Evolutionary conservation across 2,797 vertebrate genomes (phyloP).

Genomic region (Hippocampus kuda): DNA sequence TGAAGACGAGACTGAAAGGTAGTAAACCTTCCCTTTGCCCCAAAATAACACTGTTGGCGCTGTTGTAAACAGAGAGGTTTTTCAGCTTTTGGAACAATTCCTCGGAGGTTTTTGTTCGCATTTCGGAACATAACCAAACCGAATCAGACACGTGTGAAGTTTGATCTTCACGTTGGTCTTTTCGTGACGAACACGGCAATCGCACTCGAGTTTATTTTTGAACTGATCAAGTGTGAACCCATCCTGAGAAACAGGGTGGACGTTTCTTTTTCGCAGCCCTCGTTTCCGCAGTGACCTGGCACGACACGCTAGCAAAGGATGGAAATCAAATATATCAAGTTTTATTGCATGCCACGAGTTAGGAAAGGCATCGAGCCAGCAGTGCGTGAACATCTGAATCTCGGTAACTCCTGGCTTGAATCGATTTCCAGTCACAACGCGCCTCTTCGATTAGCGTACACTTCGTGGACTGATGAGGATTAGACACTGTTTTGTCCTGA

Average conservation of each 20-base stretch:
- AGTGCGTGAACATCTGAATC: constrained; percentile 47
- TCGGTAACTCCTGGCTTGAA: constrained; percentile 45
- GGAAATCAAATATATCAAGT: constrained; percentile 21
- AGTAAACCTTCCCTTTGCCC: too few relatives aligned
- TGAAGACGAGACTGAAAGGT: too few relatives aligned
- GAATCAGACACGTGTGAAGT: neutral
- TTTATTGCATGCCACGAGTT: constrained; percentile 33
- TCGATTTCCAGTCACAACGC: constrained; percentile 57
- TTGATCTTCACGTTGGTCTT: neutral
- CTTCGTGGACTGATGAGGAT: constrained; percentile 40
- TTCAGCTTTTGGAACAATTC: neutral
- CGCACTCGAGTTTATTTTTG: neutral
- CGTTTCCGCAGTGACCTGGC: constrained; percentile 9
- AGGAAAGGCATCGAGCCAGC: constrained; percentile 41
- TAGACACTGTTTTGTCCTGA: constrained; percentile 24
- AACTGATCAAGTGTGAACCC: neutral
- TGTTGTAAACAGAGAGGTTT: too few relatives aligned
- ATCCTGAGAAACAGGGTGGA: neutral
- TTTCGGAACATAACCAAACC: neutral
- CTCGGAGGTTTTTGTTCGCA: neutral
- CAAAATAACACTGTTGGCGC: too few relatives aligned
- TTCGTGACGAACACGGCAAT: neutral
- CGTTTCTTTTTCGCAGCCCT: constrained; percentile 1
- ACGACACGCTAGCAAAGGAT: constrained; percentile 7
- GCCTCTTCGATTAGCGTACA: constrained; percentile 44